phyloP scores from a whole-genome alignment of 2,797 vertebrate species.

The Eulemur rubriventer region DNA sequence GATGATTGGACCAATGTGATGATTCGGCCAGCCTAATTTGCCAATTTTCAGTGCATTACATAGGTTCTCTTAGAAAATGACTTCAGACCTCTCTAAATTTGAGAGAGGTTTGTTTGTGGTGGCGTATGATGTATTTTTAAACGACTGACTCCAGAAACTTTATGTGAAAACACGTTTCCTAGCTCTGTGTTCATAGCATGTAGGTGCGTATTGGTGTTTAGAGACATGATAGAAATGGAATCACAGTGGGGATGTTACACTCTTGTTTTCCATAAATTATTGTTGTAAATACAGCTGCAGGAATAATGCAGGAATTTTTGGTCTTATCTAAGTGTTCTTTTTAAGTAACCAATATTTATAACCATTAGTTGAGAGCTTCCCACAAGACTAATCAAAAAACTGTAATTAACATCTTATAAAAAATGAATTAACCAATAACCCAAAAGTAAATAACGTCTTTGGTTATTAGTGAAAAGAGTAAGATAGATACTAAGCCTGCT shows the following conservation, averaged over 20 bases:
- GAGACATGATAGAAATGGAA: background rate
- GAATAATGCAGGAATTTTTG: background rate
- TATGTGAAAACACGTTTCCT: background rate
- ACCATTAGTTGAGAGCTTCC: background rate
- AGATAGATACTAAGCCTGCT: background rate
- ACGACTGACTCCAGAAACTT: background rate
- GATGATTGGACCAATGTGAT: background rate
- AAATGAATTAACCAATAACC: background rate
- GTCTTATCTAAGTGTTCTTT: background rate
- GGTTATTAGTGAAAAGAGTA: background rate
- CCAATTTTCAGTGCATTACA: background rate
- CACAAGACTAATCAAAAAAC: background rate
- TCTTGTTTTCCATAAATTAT: background rate
- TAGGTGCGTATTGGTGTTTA: background rate
- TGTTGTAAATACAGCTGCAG: background rate
- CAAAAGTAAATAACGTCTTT: background rate
- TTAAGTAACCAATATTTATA: slow-evolving; percentile 13
- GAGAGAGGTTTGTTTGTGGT: background rate
- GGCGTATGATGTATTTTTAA: background rate
- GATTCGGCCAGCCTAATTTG: background rate
- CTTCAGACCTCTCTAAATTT: background rate
- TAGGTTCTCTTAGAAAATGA: background rate
- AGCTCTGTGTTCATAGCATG: background rate
- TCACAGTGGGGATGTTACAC: background rate
- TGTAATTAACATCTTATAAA: background rate